These are phyloP conservation scores for Carcinoscorpius rotundicauda DNA, from an alignment of 1,140 invertebrate species.

Conservation along the genomic window DNA sequence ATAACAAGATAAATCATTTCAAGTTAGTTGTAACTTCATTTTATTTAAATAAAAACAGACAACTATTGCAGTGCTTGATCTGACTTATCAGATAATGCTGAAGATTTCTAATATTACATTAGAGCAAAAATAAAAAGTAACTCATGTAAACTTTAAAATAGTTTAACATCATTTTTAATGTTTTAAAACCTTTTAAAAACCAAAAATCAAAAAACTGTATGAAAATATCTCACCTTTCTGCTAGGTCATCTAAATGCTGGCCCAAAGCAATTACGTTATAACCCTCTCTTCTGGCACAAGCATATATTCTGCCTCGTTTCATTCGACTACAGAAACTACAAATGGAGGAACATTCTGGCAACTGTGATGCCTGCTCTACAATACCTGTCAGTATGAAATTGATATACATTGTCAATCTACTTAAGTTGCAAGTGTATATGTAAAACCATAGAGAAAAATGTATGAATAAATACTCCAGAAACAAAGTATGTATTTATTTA, in stretches of 20 bases:
- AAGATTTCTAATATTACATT: no score
- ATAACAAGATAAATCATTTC: no score
- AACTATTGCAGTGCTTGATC: no score
- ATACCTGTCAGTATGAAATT: conserved; percentile 33
- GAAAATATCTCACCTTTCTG: conserved; percentile 41
- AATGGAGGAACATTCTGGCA: conserved; percentile 40
- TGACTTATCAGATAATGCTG: no score
- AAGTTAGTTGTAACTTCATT: no score
- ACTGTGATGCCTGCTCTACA: conserved; percentile 36
- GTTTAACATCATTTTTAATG: background rate
- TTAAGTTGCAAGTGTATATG: no score
- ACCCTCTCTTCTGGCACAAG: conserved; percentile 53
- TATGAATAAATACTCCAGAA: no score
- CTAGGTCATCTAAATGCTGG: conserved; percentile 73
- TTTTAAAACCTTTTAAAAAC: background rate
- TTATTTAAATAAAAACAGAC: no score
- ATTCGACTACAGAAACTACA: conserved; percentile 56
- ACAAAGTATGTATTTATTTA: no score
- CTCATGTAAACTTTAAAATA: background rate
- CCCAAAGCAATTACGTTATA: conserved; percentile 78
- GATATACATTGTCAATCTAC: no score
- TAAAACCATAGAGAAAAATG: no score
- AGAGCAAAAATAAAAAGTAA: background rate
- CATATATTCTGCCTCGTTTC: conserved; percentile 58
- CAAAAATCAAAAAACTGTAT: background rate